Conservation (phyloP, 2,113 vertebrate genomes). For the Microcebus ravelobensis region DNA sequence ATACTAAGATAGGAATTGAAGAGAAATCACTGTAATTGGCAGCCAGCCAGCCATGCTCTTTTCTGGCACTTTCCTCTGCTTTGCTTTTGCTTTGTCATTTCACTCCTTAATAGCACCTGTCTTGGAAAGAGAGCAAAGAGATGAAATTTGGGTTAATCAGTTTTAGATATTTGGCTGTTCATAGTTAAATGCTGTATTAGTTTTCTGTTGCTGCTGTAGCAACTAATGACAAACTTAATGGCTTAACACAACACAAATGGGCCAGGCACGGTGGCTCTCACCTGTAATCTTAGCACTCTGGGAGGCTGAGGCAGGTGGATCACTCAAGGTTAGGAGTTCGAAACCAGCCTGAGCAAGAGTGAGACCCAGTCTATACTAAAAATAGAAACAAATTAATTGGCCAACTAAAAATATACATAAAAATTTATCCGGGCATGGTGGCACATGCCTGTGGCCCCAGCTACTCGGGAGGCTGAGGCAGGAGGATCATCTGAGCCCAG, state of each 20-base stretch:
- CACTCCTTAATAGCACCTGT: neutral
- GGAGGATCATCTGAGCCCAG: too few species aligned
- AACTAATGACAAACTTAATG: neutral
- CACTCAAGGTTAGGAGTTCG: too few species aligned
- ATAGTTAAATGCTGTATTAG: neutral
- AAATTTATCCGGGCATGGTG: too few species aligned
- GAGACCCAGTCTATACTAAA: too few species aligned
- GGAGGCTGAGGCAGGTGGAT: too few species aligned
- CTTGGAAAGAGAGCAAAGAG: neutral
- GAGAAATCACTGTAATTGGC: neutral
- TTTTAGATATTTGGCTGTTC: neutral
- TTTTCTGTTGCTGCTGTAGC: neutral
- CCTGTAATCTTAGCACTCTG: too few species aligned
- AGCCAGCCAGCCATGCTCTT: neutral
- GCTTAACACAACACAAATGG: neutral
- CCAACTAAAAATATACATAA: too few species aligned
- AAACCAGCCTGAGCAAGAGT: too few species aligned
- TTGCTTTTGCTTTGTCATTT: neutral
- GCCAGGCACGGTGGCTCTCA: too few species aligned
- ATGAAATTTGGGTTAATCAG: neutral
- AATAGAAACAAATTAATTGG: too few species aligned
- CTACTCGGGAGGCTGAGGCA: too few species aligned
- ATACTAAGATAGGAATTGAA: neutral
- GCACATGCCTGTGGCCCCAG: too few species aligned
- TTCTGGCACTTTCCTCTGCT: neutral